A percentile compares a stretch with the other conserved stretches of the same genome.
Evolutionary conservation across 2,888 invertebrate species (phyloP).

Genomic region (Tricholauxania praeusta): DNA sequence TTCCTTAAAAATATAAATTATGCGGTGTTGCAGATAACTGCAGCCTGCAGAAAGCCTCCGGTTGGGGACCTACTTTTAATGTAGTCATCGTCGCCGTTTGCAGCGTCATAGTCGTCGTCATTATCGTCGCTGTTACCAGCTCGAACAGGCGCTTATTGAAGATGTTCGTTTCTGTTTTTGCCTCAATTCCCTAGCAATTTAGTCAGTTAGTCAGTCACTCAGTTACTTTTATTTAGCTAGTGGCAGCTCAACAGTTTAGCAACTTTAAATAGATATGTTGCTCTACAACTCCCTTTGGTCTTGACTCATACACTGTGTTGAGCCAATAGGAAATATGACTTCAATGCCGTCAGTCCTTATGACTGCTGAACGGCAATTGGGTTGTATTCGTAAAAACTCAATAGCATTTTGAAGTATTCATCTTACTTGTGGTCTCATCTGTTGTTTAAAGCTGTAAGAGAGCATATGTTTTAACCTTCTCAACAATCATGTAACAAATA

Average conservation of each 20-base stretch:
- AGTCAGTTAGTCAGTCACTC: conserved; percentile 14
- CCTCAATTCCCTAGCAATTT: too few species aligned
- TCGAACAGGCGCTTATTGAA: neutral
- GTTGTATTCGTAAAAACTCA: too few species aligned
- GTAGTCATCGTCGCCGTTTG: conserved; percentile 2
- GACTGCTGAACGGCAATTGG: too few species aligned
- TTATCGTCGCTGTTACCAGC: too few species aligned
- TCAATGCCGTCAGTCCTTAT: too few species aligned
- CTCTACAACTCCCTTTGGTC: neutral
- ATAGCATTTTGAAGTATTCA: too few species aligned
- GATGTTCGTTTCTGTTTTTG: neutral
- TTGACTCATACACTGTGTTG: neutral
- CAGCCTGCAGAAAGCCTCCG: neutral
- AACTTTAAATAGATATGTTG: conserved; percentile 9
- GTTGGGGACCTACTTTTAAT: too few species aligned
- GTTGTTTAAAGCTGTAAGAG: too few species aligned
- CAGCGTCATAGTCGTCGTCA: too few species aligned
- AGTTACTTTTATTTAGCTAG: neutral
- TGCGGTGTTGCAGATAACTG: neutral
- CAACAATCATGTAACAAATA: too few species aligned
- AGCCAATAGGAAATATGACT: neutral
- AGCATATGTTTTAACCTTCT: too few species aligned
- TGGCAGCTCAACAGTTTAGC: conserved; percentile 27
- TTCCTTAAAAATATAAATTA: neutral
- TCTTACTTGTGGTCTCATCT: too few species aligned